Conservation (phyloP, 2,888 invertebrate species). For the Octodonta nipae region DNA sequence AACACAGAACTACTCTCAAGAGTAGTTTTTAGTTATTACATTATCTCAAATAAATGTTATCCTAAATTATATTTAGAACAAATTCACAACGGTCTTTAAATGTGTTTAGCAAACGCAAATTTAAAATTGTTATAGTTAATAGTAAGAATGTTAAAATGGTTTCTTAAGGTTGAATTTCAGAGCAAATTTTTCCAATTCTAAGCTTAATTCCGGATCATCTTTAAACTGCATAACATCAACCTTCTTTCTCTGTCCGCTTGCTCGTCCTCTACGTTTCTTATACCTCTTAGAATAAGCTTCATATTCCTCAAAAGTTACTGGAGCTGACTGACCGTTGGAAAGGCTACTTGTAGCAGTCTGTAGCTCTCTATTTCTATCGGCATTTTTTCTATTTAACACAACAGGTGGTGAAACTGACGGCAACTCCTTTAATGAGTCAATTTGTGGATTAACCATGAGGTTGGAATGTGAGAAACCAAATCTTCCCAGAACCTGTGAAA, state of each 20-base stretch:
- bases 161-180: conserved; percentile 14
- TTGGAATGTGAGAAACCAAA: conserved; percentile 32
- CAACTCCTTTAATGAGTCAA: conserved; percentile 27
- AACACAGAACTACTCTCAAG: no score
- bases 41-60: no score
- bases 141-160: no score
- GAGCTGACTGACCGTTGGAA: background rate
- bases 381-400: conserved; percentile 2
- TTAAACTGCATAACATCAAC: conserved; percentile 21
- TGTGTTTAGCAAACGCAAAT: no score
- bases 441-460: conserved; percentile 36
- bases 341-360: conserved; percentile 23
- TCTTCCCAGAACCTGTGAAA: conserved; percentile 34
- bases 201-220: conserved; percentile 33
- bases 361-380: conserved; percentile 17
- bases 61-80: no score
- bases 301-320: conserved; percentile 11
- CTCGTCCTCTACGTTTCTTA: conserved; percentile 21
- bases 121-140: no score
- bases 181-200: conserved; percentile 32
- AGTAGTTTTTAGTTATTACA: no score
- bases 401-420: conserved; percentile 14
- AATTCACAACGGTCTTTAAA: no score
- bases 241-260: conserved; percentile 20
- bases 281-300: conserved; percentile 8